Percentiles rank a stretch among this genome's conserved stretches.
Conservation (phyloP, 2,113 vertebrate species). For the Corythaixoides concolor region DNA sequence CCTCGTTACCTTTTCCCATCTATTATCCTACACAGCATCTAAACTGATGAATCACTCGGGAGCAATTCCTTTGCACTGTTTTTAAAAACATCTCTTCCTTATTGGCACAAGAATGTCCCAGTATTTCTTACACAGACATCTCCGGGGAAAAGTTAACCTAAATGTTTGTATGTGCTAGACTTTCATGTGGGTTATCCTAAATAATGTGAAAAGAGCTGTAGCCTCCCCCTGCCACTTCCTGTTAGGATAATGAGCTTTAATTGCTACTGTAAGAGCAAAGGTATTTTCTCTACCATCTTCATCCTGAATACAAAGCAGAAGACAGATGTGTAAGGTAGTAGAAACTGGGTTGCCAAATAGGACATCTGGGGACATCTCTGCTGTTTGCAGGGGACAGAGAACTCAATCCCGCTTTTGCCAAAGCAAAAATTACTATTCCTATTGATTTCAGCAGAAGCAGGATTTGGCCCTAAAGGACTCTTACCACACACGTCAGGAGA, state of each 20-base stretch:
- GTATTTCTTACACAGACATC: background rate
- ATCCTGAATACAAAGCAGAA: background rate
- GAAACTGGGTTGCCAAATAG: background rate
- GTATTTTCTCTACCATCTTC: background rate
- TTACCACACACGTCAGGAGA: background rate
- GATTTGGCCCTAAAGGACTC: background rate
- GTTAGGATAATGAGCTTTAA: background rate
- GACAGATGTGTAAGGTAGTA: background rate
- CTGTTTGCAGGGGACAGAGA: background rate
- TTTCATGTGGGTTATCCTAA: constrained; percentile 30
- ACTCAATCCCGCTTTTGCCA: background rate
- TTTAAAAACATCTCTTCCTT: background rate
- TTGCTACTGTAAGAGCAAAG: constrained; percentile 15
- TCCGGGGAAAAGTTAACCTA: background rate
- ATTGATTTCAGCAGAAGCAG: background rate
- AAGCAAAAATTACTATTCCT: background rate
- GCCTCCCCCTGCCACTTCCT: background rate
- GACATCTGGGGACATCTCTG: background rate
- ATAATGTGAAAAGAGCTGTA: background rate
- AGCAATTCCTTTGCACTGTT: background rate
- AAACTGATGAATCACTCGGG: constrained; percentile 7
- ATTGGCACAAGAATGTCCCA: background rate
- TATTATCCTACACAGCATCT: background rate
- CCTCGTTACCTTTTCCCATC: background rate
- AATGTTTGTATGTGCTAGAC: background rate